Evolutionary conservation across 1,140 invertebrate genomes (phyloP).

Genomic region (Teleopsis dalmanni): DNA sequence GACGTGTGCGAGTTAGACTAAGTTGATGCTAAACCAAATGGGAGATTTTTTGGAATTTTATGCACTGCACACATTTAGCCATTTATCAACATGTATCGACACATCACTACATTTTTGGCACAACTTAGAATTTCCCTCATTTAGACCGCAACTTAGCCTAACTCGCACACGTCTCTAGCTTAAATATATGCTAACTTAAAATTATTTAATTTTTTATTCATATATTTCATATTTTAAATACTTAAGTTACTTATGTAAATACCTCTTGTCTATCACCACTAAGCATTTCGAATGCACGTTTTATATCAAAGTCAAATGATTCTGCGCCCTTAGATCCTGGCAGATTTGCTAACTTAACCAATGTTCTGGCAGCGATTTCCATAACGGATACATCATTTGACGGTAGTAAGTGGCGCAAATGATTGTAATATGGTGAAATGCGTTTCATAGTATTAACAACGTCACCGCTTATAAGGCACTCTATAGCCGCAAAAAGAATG

Average conservation of each 20-base stretch:
- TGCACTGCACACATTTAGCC: too few relatives aligned
- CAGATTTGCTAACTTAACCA: conserved; percentile 82
- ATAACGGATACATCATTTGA: conserved; percentile 87
- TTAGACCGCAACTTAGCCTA: too few relatives aligned
- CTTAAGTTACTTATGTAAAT: not conserved
- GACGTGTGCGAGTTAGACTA: too few relatives aligned
- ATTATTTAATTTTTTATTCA: not conserved
- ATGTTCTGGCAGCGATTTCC: conserved; percentile 91
- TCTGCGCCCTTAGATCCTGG: conserved; percentile 90
- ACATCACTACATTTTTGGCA: too few relatives aligned
- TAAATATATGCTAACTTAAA: not conserved
- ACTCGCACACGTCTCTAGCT: not conserved
- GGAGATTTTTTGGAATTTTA: too few relatives aligned
- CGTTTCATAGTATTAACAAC: conserved; percentile 84
- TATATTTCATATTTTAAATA: not conserved
- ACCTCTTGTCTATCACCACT: conserved; percentile 79
- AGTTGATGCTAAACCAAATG: too few relatives aligned
- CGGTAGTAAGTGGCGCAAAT: conserved; percentile 79
- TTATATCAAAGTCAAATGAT: conserved; percentile 95
- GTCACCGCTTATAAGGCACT: conserved; percentile 86
- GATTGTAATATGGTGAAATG: conserved; percentile 88
- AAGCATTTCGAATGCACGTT: conserved; percentile 89
- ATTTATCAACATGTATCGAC: too few relatives aligned
- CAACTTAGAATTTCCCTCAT: too few relatives aligned
- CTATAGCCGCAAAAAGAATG: conserved; percentile 46